Conservation (phyloP, 2,113 vertebrate species). For the Microtus montanus region DNA sequence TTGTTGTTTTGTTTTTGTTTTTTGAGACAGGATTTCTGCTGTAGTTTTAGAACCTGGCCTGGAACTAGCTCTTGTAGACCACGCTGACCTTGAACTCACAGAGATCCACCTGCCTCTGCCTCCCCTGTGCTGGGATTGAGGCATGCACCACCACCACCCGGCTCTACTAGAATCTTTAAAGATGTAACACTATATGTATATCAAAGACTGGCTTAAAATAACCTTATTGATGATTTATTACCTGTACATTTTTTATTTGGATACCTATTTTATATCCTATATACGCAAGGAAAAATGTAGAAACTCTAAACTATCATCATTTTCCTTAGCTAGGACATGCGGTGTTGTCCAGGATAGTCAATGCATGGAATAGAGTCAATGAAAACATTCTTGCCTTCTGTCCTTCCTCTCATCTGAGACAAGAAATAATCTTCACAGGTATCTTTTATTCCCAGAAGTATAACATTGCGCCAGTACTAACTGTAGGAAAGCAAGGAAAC, state of each 20-base stretch:
- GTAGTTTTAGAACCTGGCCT: no score
- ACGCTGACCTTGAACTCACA: no score
- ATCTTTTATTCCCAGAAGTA: constrained; percentile 80
- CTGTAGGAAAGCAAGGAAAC: constrained; percentile 79
- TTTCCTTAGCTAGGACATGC: constrained; percentile 76
- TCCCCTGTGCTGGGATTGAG: no score
- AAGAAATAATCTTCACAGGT: constrained; percentile 80
- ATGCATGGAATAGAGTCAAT: constrained; percentile 74
- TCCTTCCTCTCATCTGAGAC: constrained; percentile 80
- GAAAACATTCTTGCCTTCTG: constrained; percentile 79
- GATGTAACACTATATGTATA: background rate
- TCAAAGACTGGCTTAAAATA: background rate
- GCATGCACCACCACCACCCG: no score
- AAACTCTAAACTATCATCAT: constrained; percentile 65
- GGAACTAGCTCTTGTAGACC: no score
- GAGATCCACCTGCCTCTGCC: no score
- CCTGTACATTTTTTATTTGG: background rate
- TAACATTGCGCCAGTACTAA: constrained; percentile 80
- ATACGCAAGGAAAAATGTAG: no score
- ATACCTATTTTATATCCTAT: background rate
- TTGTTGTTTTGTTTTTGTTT: no score
- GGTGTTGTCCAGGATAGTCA: constrained; percentile 78
- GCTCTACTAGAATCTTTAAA: background rate
- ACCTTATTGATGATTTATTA: background rate
- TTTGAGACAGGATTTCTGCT: no score